Evolutionary conservation across 2,113 vertebrate genomes (phyloP).

Genomic region (Notiomystis cincta): DNA sequence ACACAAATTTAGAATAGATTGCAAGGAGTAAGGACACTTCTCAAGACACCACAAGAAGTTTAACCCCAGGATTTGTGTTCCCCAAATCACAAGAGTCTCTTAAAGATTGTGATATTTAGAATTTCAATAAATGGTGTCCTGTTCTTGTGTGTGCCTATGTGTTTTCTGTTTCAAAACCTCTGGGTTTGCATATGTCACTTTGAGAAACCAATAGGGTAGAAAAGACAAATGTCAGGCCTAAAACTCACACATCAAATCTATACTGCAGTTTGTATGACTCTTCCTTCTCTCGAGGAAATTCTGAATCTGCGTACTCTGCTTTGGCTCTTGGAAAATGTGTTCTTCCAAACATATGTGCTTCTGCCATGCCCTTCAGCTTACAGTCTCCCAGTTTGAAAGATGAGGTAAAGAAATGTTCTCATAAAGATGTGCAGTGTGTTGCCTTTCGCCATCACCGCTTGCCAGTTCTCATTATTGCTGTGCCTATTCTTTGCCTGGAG

Average conservation of each 20-base stretch:
- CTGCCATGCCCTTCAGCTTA: background rate
- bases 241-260: background rate
- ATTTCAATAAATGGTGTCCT: background rate
- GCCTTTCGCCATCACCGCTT: background rate
- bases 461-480: conserved; percentile 2
- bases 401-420: background rate
- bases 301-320: background rate
- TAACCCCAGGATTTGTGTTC: background rate
- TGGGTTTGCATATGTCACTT: background rate
- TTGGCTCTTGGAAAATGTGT: background rate
- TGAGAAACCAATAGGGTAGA: background rate
- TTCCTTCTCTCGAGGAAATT: background rate
- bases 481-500: background rate
- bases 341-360: background rate
- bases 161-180: background rate
- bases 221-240: background rate
- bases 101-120: background rate
- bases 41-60: background rate
- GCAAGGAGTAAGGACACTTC: background rate
- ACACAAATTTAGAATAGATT: background rate
- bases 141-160: background rate
- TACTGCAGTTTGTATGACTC: background rate
- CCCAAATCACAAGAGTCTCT: background rate
- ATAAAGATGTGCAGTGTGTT: background rate
- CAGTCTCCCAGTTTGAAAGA: background rate